phyloP scores from a whole-genome alignment of 1,140 invertebrate species.

The Globodera rostochiensis region DNA sequence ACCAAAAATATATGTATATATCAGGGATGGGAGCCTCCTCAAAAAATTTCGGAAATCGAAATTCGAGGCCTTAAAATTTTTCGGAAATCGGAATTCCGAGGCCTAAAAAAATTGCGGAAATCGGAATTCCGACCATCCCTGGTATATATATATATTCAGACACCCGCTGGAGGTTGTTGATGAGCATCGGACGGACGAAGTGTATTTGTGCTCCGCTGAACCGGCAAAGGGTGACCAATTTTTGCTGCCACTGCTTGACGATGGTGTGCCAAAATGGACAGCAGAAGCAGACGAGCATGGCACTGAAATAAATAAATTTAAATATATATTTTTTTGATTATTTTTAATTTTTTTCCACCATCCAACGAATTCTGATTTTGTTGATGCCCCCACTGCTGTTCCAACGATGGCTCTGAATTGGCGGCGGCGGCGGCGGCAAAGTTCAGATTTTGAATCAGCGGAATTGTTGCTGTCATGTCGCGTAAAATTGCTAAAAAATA shows the following conservation, averaged over 20 bases:
- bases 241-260: background rate
- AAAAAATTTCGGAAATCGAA: too few species aligned
- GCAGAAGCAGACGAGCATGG: too few species aligned
- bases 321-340: too few species aligned
- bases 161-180: background rate
- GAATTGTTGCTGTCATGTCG: conserved; percentile 13
- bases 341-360: background rate
- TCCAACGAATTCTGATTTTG: background rate
- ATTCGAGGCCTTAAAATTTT: too few species aligned
- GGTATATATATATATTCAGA: background rate
- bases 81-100: too few species aligned
- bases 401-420: background rate
- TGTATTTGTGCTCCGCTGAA: background rate
- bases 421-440: background rate
- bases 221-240: background rate
- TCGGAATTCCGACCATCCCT: too few species aligned
- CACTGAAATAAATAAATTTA: too few species aligned
- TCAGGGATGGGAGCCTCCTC: too few species aligned
- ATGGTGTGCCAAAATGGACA: too few species aligned
- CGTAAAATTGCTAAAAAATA: conserved; percentile 12
- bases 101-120: too few species aligned
- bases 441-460: background rate
- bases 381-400: background rate
- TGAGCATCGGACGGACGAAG: background rate
- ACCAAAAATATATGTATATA: too few species aligned